Evolutionary conservation across 2,797 vertebrate genomes (phyloP), one percentile per base, ranked within the genome.

Genomic region (Gymnopithys bicolor): DNA sequence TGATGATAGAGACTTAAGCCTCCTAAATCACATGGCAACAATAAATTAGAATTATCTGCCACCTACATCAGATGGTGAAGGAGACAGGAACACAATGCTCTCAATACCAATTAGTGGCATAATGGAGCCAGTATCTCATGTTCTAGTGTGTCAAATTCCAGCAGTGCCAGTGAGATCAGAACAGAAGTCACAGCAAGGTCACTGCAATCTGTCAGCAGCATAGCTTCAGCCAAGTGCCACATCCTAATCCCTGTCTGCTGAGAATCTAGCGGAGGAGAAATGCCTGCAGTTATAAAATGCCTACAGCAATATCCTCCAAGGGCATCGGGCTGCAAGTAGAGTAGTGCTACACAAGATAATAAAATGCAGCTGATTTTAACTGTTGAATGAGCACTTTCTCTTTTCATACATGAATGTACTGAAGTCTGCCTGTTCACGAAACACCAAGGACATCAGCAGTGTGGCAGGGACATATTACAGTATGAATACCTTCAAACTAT

Each of bases 111-210:
- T 96, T 95, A 95, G 94, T 89, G 70, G 73, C 76, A 93, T 93
- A 95, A 95, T 91, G 94, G 84, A 94, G 87, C 25, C 62, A 33
- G 78, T 90, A 93, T 95, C 93, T 96, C 94, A 85, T 93, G 91
- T 96, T 94, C 93, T 85, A 87, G 55, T 86, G 93, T 94, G 93
- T 95, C 91, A 91, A 66, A 96, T 97, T 95, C 96, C 92, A 94
- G 73, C 91, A 93, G 94, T 92, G 90, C 93, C 92, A 94, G 45
- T 41, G 87, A 94, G 94, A 96, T 96, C 95, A 95, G 94, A 87
- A 69, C 84, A 94, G 82, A 91, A 97, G 95, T 94, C 92, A 94
- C 91, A 88, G 84, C 89, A 96, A 97, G 93, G 94, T 95, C 94
- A 93, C 71, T 46, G 37, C 0, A 0, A 87, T 96, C 90, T 84